Evolutionary conservation across 2,113 vertebrate genomes (phyloP).

Genomic region (Notiomystis cincta): DNA sequence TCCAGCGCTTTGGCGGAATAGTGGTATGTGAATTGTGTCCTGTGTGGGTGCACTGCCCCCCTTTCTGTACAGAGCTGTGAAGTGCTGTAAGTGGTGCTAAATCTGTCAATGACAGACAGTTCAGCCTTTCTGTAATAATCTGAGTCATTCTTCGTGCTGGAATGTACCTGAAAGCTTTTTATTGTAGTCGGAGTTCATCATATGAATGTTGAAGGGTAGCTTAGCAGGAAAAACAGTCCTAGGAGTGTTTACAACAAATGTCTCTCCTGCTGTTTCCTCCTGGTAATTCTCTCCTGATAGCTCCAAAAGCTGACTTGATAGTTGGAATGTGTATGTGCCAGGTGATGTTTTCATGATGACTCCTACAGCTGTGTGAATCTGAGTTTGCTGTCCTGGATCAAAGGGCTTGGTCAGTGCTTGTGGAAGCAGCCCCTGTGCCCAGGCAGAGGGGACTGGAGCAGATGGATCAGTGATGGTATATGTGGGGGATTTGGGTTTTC

Average conservation of each 20-base stretch:
- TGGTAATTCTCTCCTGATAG: background rate
- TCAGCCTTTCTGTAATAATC: background rate
- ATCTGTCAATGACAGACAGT: background rate
- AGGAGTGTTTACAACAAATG: background rate
- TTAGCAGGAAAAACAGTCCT: background rate
- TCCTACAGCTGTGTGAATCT: background rate
- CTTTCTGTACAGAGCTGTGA: background rate
- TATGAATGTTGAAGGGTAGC: rapidly evolving
- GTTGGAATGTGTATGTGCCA: background rate
- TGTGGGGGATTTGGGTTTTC: background rate
- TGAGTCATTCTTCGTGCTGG: background rate
- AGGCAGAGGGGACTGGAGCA: background rate
- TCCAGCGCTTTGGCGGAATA: constrained; percentile 97
- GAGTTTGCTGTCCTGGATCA: background rate
- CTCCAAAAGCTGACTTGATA: background rate
- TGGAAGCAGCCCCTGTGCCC: background rate
- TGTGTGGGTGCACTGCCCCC: background rate
- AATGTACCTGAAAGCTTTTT: background rate
- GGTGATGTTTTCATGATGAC: background rate
- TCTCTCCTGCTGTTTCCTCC: background rate
- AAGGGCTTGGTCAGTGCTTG: background rate
- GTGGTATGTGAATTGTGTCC: constrained; percentile 80
- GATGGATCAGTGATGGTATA: background rate
- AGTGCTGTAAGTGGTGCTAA: background rate
- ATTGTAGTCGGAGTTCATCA: background rate